Evolutionary conservation across 2,113 vertebrate species (phyloP).

Genomic region (Numenius arquata): DNA sequence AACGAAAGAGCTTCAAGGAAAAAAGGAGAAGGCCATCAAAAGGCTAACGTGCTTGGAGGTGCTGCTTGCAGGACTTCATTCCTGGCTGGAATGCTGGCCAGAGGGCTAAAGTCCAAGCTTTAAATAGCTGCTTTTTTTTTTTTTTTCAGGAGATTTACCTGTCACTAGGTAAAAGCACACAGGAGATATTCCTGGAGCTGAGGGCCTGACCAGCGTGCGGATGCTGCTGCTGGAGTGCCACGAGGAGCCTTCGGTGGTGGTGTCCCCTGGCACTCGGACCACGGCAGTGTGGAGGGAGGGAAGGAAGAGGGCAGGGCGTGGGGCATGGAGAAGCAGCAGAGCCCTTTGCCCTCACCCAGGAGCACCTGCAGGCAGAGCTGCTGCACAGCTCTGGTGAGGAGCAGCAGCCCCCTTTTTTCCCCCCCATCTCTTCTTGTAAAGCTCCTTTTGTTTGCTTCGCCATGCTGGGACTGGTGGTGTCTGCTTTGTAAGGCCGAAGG

Average conservation of each 20-base stretch:
- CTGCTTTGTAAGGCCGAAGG: neutral
- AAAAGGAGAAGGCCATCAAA: neutral
- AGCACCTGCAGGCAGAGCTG: neutral
- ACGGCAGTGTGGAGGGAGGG: accelerated
- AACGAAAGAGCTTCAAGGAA: neutral
- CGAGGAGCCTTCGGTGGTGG: too few relatives aligned
- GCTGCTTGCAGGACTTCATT: neutral
- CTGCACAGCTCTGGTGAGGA: neutral
- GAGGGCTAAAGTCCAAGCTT: neutral
- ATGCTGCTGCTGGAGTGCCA: neutral
- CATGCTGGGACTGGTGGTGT: neutral
- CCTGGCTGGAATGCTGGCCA: neutral
- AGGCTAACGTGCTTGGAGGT: neutral
- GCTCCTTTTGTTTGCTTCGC: neutral
- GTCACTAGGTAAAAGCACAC: neutral
- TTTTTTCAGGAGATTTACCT: neutral
- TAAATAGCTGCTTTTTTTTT: too few relatives aligned
- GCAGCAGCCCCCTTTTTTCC: neutral
- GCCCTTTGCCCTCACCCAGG: neutral
- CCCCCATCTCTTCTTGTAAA: neutral
- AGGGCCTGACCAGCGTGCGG: neutral
- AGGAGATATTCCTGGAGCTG: neutral
- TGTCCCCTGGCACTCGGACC: accelerated
- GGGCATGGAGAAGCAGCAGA: neutral
- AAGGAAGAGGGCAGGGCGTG: neutral